Evolutionary conservation across 2,113 vertebrate genomes (phyloP), one percentile per base, ranked within the genome.

Genomic region (Megaceryle torquata): DNA sequence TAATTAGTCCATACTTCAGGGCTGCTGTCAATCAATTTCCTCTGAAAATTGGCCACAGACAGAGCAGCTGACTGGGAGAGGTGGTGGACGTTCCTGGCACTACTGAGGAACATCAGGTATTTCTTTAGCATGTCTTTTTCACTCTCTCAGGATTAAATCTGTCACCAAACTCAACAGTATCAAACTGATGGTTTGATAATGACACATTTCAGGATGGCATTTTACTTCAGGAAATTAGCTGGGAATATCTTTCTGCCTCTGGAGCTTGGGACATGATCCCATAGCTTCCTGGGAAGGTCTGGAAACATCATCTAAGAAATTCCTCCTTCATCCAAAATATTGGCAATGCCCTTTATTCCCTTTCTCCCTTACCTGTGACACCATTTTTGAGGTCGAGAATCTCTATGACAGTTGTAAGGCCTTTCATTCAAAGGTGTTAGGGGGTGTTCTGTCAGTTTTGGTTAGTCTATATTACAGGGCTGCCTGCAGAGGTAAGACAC

Each of bases 1-100:
- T 95, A 95, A 96, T 97, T 95, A 95, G 95, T 76, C 81, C 83
- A 72, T 79, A 86, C 89, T 97, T 78, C 81, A 86, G 69, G 83
- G 77, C 69, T 75, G 83, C 94, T 96, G 94, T 95, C 95, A 91
- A 78, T 93, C 80, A 88, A 5, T 82, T 89, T 96, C 74, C 60
- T 92, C 69, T 91, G 91, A 94, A 68, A 76, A 50, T 2, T 75
- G 80, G 86, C 43, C 56, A 78, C 80, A 88, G 56, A 74, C 25
- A 17, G 33, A 94, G 60, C 29, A 60, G 82, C 1, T 0, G 26
- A 43, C n/a, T 93, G 64, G 15, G 72, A 68, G 80, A 75, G 25
- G 80, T 13, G 14, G 29, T 13, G 29, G 79, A 46, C 69, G 79
- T 77, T 88, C 25, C 59, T 57, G 31, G 25, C 28, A 4, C 13